Base-by-base conservation (phyloP, 2,888 invertebrate genomes). In the Ptycholaimellus sp. region DNA sequence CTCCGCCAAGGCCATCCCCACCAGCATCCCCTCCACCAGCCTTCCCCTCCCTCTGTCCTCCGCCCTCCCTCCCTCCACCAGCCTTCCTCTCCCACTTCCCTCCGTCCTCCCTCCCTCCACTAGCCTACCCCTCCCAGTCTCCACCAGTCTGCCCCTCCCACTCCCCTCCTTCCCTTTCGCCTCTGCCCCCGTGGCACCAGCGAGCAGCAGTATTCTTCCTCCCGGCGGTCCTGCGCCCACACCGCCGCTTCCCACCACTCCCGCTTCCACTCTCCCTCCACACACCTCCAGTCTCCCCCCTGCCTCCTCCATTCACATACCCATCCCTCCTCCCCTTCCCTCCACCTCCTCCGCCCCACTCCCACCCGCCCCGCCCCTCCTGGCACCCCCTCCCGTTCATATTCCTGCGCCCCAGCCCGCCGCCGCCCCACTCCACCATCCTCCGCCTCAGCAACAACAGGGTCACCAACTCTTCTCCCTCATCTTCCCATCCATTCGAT, bases 91-190 rank as follows among this genome's bases (percentile, higher is more conserved):
- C 11, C 22, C 30, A 11, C n/a, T 31, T n/a, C 13, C 17, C 29
- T 20, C 18, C 35, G 18, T 9, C 17, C 21, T 19, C 29, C 13
- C 35, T 29, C 29, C 29, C 7, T 29, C 35, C 18, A 13, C 18
- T 29, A 16, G 7, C 18, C 35, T 14, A 18, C 17, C 23, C 29
- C 14, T 21, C 23, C n/a, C 37, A 11, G 28, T 27, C 37, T 33
- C 32, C 33, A 34, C 34, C 19, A 13, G 13, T 11, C 35, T 31
- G 25, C 32, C 28, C n/a, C n/a, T n/a, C n/a, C n/a, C n/a, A n/a
- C n/a, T n/a, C n/a, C n/a, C n/a, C n/a, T n/a, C n/a, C n/a, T n/a
- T n/a, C n/a, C n/a, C n/a, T n/a, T n/a, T n/a, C n/a, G n/a, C n/a
- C n/a, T n/a, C n/a, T n/a, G n/a, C n/a, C n/a, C n/a, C n/a, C n/a